Evolutionary conservation across 2,113 vertebrate species (phyloP), one percentile per base, ranked within the genome.

Genomic region (Misgurnus anguillicaudatus): DNA sequence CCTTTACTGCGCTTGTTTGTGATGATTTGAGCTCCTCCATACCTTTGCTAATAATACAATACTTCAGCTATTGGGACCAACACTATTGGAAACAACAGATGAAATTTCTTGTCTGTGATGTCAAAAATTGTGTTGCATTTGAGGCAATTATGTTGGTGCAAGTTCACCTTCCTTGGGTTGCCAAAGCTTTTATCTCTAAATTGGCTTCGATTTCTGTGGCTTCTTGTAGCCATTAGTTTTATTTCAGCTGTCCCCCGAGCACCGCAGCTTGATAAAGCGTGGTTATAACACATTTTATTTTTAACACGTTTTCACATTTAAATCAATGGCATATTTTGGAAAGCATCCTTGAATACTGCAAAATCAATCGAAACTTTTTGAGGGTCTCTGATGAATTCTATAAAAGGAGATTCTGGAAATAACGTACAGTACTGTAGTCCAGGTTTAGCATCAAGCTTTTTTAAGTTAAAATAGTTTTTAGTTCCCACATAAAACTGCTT

Each of bases 111-210:
- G 39, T 75, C 21, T 70, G 69, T 55, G 63, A 70, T 75, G 63
- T 79, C 70, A 69, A 47, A 79, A 79, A 83, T 58, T 55, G 60
- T 51, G 9, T 62, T 53, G 21, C 55, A 48, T 70, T n/a, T 63
- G 48, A 62, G 63, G 41, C 66, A 70, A 76, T 83, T 79, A 76
- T 69, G 51, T 31, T 64, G 10, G 8, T 58, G 42, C n/a, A 57
- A 78, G 78, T 45, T 69, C 71, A 61, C 62, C 16, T 31, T 48
- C 48, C 9, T 70, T 73, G 73, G 71, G 42, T 73, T 71, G 47
- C 51, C 60, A 58, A 51, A 71, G 42, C 58, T 80, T 80, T 80
- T 75, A 83, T 83, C 77, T 71, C 53, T 60, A 62, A 65, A 42
- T 48, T 71, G 51, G 77, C 63, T 80, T 79, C 68, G 65, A 75